Base-by-base conservation (phyloP, 2,888 invertebrate species). In the Unio pictorum region DNA sequence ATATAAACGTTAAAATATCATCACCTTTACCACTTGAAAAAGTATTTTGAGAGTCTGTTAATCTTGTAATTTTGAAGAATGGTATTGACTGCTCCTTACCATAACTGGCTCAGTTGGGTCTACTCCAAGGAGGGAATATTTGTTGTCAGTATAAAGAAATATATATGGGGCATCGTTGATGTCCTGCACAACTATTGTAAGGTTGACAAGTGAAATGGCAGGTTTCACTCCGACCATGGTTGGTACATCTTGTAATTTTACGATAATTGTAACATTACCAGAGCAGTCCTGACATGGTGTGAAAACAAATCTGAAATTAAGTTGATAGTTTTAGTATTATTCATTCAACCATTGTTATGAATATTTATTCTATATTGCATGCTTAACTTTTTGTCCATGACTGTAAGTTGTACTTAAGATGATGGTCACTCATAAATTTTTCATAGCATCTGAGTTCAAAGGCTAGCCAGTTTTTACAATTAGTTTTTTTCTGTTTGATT, bases 201-300 rank as follows among this genome's bases (percentile, higher is more conserved):
- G n/a, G 59, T 63, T 72, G 30, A 67, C 71, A 28, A 69, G 70
- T 0, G 74, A 66, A 20, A 71, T 75, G 15, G 69, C 56, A 20
- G 76, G 70, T 15, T 72, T 56, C n/a, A 81, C 78, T 11, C 72
- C 72, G 20, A 69, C 69, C 11, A 70, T 68, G 18, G 71, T 66
- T 8, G 78, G 79, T 15, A 73, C 54, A 61, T 81, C 81, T n/a
- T 56, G 34, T 59, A 81, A 30, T 3, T 61, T 34, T n/a, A 81
- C 63, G 11, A 64, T 65, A 11, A 77, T 55, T n/a, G 68, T 65
- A 28, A 69, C 68, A 15, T 67, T 45, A 30, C 81, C 81, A 57
- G 55, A 67, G 63, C 79, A 80, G 62, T 81, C 73, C 5, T 64
- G 45, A 62, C 79, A 78, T 23, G 79, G 80, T n/a, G 73, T 73